Evolutionary conservation across 1,140 invertebrate species (phyloP).

Genomic region (Brachionus asplanchnoidis): DNA sequence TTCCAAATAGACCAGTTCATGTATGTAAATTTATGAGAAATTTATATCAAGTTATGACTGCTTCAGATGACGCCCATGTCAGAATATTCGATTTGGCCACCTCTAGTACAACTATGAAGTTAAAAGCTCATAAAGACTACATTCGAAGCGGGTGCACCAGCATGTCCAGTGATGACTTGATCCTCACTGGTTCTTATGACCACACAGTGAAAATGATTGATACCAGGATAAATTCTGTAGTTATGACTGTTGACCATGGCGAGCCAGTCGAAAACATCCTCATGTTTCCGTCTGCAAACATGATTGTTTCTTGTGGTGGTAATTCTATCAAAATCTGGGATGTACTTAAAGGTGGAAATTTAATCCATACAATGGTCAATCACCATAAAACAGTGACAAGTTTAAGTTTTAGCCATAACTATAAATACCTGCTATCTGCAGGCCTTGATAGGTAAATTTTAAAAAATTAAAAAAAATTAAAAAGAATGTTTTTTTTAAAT

Average conservation of each 20-base stretch:
- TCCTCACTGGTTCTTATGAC: conserved; percentile 77
- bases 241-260: conserved; percentile 76
- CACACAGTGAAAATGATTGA: conserved; percentile 84
- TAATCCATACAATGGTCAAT: conserved; percentile 70
- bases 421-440: conserved; percentile 75
- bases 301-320: conserved; percentile 79
- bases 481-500: not conserved
- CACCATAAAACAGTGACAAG: conserved; percentile 89
- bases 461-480: not conserved
- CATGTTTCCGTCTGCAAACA: conserved; percentile 78
- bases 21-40: conserved; percentile 75
- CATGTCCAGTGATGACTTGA: conserved; percentile 47
- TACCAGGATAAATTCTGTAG: conserved; percentile 64
- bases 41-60: conserved; percentile 74
- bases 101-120: conserved; percentile 67
- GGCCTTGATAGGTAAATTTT: conserved; percentile 71
- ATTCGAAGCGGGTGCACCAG: conserved; percentile 51
- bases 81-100: conserved; percentile 81
- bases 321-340: conserved; percentile 90
- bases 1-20: conserved; percentile 66
- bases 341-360: conserved; percentile 73
- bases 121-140: conserved; percentile 65
- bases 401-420: conserved; percentile 65
- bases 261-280: conserved; percentile 82
- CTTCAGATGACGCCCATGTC: conserved; percentile 86